Percentiles rank a stretch among this genome's conserved stretches.
Conservation (phyloP, 2,888 invertebrate genomes). For the Notodonta ziczac region DNA sequence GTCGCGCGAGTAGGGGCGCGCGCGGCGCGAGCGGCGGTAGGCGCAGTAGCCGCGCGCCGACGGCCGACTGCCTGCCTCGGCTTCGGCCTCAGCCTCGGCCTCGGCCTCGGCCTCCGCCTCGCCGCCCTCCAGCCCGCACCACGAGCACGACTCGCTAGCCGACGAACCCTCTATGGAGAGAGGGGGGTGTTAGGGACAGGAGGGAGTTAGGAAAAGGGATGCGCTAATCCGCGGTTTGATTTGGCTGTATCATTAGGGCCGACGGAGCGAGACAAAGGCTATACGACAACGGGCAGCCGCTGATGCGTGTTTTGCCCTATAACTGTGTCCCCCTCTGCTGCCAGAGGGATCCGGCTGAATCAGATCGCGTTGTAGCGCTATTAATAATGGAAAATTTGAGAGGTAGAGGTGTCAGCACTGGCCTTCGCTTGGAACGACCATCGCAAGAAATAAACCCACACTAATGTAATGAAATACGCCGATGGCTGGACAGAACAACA, state of each 20-base stretch:
- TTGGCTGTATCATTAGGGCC: not conserved
- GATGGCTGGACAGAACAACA: no score
- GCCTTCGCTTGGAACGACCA: no score
- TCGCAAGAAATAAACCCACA: no score
- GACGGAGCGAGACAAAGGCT: not conserved
- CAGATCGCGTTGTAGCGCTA: not conserved
- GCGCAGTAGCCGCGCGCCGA: slow-evolving; percentile 28
- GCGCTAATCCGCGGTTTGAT: not conserved
- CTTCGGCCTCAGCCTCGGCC: slow-evolving; percentile 38
- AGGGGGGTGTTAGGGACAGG: slow-evolving; percentile 27
- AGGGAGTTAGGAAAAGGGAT: slow-evolving; percentile 15
- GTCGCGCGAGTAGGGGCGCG: slow-evolving; percentile 27
- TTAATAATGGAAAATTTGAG: not conserved
- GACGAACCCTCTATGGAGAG: slow-evolving; percentile 66
- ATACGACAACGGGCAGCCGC: not conserved
- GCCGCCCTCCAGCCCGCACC: slow-evolving; percentile 55
- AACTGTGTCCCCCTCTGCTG: not conserved
- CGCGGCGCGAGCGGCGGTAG: slow-evolving; percentile 32
- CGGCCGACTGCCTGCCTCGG: slow-evolving; percentile 40
- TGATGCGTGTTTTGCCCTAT: not conserved
- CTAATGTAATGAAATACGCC: no score
- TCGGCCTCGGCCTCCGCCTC: slow-evolving; percentile 32
- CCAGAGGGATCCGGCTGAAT: not conserved
- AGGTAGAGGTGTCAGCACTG: no score
- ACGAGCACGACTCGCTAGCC: slow-evolving; percentile 58